Conservation (phyloP, 2,797 vertebrate genomes). For the Melanotaenia pygmaea region DNA sequence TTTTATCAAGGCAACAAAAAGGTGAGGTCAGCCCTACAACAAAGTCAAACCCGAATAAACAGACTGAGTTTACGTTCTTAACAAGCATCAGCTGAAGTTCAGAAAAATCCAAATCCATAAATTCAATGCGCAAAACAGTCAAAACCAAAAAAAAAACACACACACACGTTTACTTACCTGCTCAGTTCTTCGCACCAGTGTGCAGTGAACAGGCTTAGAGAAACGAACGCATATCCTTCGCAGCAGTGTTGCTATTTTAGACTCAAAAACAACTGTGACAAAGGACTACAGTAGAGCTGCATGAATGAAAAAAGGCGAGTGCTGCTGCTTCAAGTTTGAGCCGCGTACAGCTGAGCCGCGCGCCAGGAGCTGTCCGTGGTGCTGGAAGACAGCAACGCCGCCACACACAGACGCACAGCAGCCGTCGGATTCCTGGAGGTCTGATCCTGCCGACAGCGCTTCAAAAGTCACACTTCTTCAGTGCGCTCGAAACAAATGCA, state of each 20-base stretch:
- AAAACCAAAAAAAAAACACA: neutral
- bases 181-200: conserved; percentile 47
- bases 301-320: conserved; percentile 23
- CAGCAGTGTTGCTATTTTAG: conserved; percentile 3
- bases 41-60: conserved; percentile 9
- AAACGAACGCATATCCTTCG: conserved; percentile 55
- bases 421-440: conserved; percentile 57
- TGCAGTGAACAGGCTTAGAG: conserved; percentile 25
- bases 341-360: conserved; percentile 47
- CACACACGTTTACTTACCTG: conserved; percentile 69
- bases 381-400: conserved; percentile 57
- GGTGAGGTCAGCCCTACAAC: neutral
- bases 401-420: conserved; percentile 12
- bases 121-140: neutral
- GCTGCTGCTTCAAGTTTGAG: conserved; percentile 64
- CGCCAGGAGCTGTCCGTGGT: conserved; percentile 79
- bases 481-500: conserved; percentile 7
- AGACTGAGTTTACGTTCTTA: neutral
- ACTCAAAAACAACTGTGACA: conserved; percentile 11
- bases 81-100: conserved; percentile 32
- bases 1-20: neutral
- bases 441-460: conserved; percentile 32
- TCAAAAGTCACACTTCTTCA: conserved; percentile 51
- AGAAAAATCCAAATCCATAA: conserved; percentile 7
- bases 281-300: conserved; percentile 22